phyloP scores from a whole-genome alignment of 2,113 vertebrate genomes.

The Gobius niger region DNA sequence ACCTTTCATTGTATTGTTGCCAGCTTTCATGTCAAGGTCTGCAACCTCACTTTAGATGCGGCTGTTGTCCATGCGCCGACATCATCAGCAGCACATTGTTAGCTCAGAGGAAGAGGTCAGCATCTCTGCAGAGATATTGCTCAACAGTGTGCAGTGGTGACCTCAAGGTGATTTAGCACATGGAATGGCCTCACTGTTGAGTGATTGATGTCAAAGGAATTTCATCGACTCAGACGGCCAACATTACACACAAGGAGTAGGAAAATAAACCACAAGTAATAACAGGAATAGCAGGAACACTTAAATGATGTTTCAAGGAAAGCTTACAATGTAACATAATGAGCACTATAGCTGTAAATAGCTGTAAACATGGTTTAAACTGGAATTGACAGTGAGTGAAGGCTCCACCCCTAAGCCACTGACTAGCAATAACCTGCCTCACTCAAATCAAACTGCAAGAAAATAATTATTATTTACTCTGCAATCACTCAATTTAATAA shows the following conservation, averaged over 20 bases:
- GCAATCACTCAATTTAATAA: too few relatives aligned
- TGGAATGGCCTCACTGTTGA: conserved; percentile 34
- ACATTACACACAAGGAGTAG: conserved; percentile 27
- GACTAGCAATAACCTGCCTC: too few relatives aligned
- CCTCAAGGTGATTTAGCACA: conserved; percentile 50
- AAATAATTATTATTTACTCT: too few relatives aligned
- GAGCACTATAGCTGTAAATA: neutral
- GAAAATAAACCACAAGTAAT: conserved; percentile 27
- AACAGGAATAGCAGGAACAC: conserved; percentile 1
- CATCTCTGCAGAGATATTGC: conserved; percentile 55
- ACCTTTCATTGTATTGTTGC: conserved; percentile 60
- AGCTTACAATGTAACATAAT: neutral
- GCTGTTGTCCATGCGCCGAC: conserved; percentile 55
- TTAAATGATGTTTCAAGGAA: conserved; percentile 3
- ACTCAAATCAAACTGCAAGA: too few relatives aligned
- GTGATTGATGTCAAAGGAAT: conserved; percentile 57
- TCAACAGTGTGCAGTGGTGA: conserved; percentile 40
- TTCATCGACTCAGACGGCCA: conserved; percentile 19
- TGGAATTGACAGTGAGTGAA: too few relatives aligned
- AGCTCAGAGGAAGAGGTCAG: conserved; percentile 55
- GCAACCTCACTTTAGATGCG: conserved; percentile 65
- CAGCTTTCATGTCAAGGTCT: conserved; percentile 66
- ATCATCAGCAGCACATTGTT: conserved; percentile 61
- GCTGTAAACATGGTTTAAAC: too few relatives aligned
- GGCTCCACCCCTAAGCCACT: too few relatives aligned